A percentile compares a stretch with the other conserved stretches of the same genome.
Evolutionary conservation across 2,888 invertebrate genomes (phyloP).

Genomic region (Drosophila nigricruria): DNA sequence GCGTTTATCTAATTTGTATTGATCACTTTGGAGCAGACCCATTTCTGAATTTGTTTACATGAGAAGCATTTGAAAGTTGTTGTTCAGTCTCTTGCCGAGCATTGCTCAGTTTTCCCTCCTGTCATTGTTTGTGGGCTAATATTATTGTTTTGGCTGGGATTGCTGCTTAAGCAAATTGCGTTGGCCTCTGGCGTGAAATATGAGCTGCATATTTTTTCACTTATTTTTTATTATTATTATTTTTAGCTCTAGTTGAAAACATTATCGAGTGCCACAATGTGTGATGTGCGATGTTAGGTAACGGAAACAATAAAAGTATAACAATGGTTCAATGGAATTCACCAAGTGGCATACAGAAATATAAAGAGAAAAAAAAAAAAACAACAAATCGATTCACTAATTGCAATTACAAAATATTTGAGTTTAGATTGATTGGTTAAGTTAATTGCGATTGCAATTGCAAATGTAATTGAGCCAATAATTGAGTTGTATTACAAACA

Average conservation of each 20-base stretch:
- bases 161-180: constrained; percentile 49
- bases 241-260: constrained; percentile 50
- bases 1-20: constrained; percentile 34
- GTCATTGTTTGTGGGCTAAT: constrained; percentile 52
- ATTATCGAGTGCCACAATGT: constrained; percentile 39
- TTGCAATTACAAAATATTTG: background rate
- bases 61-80: constrained; percentile 13
- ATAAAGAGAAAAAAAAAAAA: background rate
- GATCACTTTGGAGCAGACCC: background rate
- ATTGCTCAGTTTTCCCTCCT: constrained; percentile 18
- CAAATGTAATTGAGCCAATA: background rate
- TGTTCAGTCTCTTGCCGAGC: background rate
- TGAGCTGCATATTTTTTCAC: constrained; percentile 54
- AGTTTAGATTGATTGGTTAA: background rate
- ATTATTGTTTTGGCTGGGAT: constrained; percentile 55
- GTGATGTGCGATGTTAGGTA: constrained; percentile 41
- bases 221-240: constrained; percentile 39
- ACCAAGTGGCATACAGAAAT: background rate
- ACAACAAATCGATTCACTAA: background rate
- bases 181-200: constrained; percentile 50
- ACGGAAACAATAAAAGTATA: constrained; percentile 30
- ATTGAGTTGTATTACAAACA: background rate
- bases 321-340: constrained; percentile 30
- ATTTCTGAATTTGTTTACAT: background rate
- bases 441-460: background rate